A percentile compares a stretch with the other conserved stretches of the same genome.
Conservation (phyloP, 1,140 invertebrate species). For the Drosophila grimshawi region DNA sequence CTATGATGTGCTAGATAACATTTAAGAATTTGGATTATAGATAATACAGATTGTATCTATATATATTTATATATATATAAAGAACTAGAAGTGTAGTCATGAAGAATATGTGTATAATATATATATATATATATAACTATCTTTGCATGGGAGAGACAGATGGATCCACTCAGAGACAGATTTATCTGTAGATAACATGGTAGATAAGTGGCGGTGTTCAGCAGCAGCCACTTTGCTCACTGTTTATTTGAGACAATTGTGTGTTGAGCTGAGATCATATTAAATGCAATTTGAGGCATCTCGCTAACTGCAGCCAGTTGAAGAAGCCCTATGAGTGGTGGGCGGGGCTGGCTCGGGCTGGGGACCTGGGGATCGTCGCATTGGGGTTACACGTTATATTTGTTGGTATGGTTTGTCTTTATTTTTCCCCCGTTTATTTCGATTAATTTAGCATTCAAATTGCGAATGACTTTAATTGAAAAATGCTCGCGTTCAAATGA, state of each 20-base stretch:
- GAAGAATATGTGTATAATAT: background rate
- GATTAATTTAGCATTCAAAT: conserved; percentile 61
- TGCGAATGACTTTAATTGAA: conserved; percentile 56
- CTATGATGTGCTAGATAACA: too few relatives aligned
- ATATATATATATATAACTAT: background rate
- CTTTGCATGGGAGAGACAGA: background rate
- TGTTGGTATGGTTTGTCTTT: background rate
- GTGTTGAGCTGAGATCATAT: conserved; percentile 26
- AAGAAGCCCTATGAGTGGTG: conserved; percentile 25
- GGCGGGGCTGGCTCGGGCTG: background rate
- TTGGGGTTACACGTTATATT: too few relatives aligned
- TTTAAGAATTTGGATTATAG: too few relatives aligned
- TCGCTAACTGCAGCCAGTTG: background rate
- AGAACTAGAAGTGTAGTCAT: too few relatives aligned
- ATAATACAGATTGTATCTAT: too few relatives aligned
- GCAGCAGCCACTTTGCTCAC: too few relatives aligned
- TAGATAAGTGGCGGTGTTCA: too few relatives aligned
- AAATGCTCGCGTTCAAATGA: conserved; percentile 45
- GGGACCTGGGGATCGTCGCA: too few relatives aligned
- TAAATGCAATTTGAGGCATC: conserved; percentile 21
- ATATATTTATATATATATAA: too few relatives aligned
- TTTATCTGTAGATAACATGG: too few relatives aligned
- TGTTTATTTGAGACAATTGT: conserved; percentile 20
- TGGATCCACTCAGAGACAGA: too few relatives aligned
- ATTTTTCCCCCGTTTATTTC: conserved; percentile 31